Base-by-base conservation (phyloP, 64 coral and sea anemone species). In the Anthopleura sola region DNA sequence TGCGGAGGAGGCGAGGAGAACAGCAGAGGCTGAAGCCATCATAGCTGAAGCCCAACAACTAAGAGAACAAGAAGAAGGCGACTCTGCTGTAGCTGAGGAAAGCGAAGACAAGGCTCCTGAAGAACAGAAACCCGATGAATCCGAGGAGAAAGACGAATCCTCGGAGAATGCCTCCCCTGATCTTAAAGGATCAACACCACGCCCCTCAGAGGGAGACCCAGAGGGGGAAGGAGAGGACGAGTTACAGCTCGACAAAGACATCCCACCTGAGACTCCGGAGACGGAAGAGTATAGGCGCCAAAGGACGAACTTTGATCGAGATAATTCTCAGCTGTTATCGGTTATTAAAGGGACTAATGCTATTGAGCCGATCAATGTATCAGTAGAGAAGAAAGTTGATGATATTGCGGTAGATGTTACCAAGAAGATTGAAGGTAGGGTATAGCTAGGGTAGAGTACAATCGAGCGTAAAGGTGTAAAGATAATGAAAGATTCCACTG, bases 311-410 rank as follows among this genome's bases (percentile, higher is more conserved):
- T 86, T 75, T 75, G 89, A 98, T 62, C 89, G 86, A 55, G 92
- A 98, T 54, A 94, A 80, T 33, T 71, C 24, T 20, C 95, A 98
- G 79, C 76, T 98, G 29, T 33, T 91, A 50, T 90, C 95, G 5
- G 92, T 98, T 20, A 69, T 98, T 49, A 98, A 98, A 84, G 95
- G 95, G 33, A 85, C 87, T 0, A 94, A 92, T 56, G 93, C 89
- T 51, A 85, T 98, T 86, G 92, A 98, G 2, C 92, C 89, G 37
- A 87, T 94, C 2, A 83, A 78, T 24, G 80, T 94, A 36, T 44
- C 76, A 38, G 78, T 85, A 39, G 95, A 98, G 53, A 86, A 92
- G 21, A 90, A 91, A 5, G 29, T 13, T 1, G 78, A 94, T 20
- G 55, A 23, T 20, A 29, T 94, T 20, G 83, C 32, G 33, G 55